Evolutionary conservation across 2,888 invertebrate species (phyloP).

Genomic region (Campoplex capitator): DNA sequence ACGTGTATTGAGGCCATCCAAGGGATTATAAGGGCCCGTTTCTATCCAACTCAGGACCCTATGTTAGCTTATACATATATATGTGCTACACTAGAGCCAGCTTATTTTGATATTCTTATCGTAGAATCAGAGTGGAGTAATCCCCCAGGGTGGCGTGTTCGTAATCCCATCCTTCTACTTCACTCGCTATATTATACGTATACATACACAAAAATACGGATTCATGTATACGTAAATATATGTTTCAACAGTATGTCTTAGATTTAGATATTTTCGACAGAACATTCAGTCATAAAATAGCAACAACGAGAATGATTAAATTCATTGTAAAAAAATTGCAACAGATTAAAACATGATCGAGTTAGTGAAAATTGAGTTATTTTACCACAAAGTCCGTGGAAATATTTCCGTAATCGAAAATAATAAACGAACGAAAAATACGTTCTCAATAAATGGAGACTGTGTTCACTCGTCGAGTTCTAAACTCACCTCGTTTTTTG

Average conservation of each 20-base stretch:
- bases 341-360: neutral
- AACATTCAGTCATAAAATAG: neutral
- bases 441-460: conserved; percentile 49
- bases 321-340: neutral
- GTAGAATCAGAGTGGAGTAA: conserved; percentile 83
- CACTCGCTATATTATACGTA: conserved; percentile 33
- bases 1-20: conserved; percentile 40
- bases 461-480: conserved; percentile 68
- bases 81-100: conserved; percentile 73
- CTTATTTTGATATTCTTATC: conserved; percentile 85
- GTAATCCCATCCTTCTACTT: conserved; percentile 79
- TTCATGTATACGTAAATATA: neutral
- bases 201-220: neutral
- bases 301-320: neutral
- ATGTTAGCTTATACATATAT: conserved; percentile 24
- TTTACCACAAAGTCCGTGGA: too few species aligned
- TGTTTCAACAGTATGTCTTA: neutral
- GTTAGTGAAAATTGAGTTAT: neutral
- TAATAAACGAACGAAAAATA: too few species aligned
- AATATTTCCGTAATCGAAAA: too few species aligned
- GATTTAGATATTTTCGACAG: neutral
- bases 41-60: conserved; percentile 22
- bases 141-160: conserved; percentile 82
- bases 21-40: conserved; percentile 59
- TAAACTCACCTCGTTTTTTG: conserved; percentile 47